Base-by-base conservation (phyloP, 2,888 invertebrate species). In the Zootermopsis nevadensis region DNA sequence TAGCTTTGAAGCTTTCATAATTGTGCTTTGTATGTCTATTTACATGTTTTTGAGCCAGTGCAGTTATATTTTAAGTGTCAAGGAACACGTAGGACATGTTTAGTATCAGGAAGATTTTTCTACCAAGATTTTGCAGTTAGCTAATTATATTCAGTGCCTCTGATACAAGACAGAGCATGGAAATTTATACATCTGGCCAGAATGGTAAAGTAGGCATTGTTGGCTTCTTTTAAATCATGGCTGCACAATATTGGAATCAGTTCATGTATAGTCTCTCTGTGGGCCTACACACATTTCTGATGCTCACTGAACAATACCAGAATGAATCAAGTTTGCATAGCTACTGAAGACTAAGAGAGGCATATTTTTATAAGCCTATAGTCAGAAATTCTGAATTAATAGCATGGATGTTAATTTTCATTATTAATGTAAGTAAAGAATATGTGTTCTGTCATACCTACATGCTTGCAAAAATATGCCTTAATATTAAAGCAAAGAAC, bases 11-110 rank as follows among this genome's bases (percentile, higher is more conserved):
- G 42, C 74, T 82, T 82, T 74, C 74, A 74, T 66, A 80, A 60
- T 76, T 82, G 72, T 48, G 60, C 82, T 74, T 82, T 79, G 66
- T 79, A 74, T 74, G 67, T 74, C 82, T 82, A 30, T 82, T 74
- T 74, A 82, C 82, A 74, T 82, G 55, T 82, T 82, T 82, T 74
- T 74, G 72, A 79, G 60, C 66, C 74, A 60, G 24, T 74, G 74
- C 72, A 53, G 76, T 82, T 81, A 42, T 74, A 82, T 74, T 82
- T 82, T 81, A 72, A 74, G 82, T 76, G 55, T 33, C 82, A 82
- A 55, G 60, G 55, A 74, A 74, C 38, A 76, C 31, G 76, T 74
- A 82, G 76, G 76, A 74, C 82, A 53, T 82, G 31, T 77, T n/a
- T 66, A 79, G 79, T 35, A 35, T 35, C 66, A 33, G 66, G 38